Evolutionary conservation across 1,140 invertebrate species (phyloP), one percentile per base, ranked within the genome.

Genomic region (Bombus ignitus): DNA sequence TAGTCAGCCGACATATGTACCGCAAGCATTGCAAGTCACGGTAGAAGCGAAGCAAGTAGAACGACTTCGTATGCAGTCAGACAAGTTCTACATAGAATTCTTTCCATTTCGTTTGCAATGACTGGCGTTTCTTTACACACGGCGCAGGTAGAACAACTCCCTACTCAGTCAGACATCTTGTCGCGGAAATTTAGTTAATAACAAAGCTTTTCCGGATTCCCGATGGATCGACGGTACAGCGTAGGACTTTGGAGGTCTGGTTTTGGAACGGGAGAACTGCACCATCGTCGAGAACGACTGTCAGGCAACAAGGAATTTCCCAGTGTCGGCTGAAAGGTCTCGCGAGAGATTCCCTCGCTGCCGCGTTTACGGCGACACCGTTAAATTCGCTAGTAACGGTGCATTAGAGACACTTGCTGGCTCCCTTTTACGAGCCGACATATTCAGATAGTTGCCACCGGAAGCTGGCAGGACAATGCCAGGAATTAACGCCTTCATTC

Each of bases 351-450:
- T 79, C 72, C 68, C 78, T 53, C 47, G 72, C 44, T 72, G 68
- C 74, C 73, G 62, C 89, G 85, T 91, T 91, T 91, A 91, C 78
- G 81, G 81, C 42, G 84, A 72, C 81, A 74, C 76, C 89, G 87
- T 91, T 91, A 91, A 91, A 91, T 91, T 91, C 83, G 76, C 82
- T 73, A 81, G 75, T 91, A 91, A 91, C 85, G 59, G 80, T 71
- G 83, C 90, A 91, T 91, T 89, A 89, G 89, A 91, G 90, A 91
- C 89, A 87, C 82, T 91, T 91, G 87, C 90, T 72, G 53, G 79
- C 37, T 75, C 57, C 80, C 75, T 91, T 91, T 91, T 91, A 91
- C 83, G 89, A 91, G 81, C 68, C 66, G 82, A 87, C 87, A 70
- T 82, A 90, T 86, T 59, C 74, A 75, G 81, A 88, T 82, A 81